Conservation (phyloP, 1,140 invertebrate genomes). For the Globodera rostochiensis region DNA sequence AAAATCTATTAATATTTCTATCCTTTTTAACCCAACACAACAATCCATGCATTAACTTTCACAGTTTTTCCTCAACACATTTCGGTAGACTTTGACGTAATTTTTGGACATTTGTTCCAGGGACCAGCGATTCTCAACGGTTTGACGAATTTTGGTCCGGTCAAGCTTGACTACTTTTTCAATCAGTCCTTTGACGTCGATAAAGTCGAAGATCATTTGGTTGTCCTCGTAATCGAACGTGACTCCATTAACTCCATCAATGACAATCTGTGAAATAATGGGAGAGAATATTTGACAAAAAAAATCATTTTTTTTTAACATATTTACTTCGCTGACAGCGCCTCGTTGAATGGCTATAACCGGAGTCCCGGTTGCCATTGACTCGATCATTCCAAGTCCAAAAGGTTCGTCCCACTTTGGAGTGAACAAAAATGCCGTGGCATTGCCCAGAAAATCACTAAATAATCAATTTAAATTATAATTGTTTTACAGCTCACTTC, state of each 20-base stretch:
- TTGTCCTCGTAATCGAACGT: background rate
- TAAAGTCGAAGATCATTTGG: background rate
- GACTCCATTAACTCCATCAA: background rate
- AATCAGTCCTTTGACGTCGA: background rate
- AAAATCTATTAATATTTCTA: too few relatives aligned
- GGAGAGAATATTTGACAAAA: background rate
- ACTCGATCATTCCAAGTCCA: conserved; percentile 34
- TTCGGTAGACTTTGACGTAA: background rate
- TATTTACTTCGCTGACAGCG: conserved; percentile 24
- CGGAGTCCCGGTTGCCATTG: conserved; percentile 36
- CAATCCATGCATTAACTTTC: background rate
- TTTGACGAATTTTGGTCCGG: background rate
- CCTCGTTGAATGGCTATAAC: conserved; percentile 22
- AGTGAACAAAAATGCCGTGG: conserved; percentile 29
- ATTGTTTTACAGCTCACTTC: conserved; percentile 5
- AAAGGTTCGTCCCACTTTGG: conserved; percentile 40
- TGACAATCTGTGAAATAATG: background rate
- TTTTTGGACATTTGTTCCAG: background rate
- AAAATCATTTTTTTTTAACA: background rate
- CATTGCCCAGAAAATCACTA: conserved; percentile 36
- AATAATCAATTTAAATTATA: background rate
- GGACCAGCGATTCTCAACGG: background rate
- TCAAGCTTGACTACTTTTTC: background rate
- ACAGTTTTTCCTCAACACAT: background rate
- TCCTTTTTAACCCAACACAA: too few relatives aligned